Evolutionary conservation across 2,888 invertebrate species (phyloP).

Genomic region (Ganaspis brasiliensis): DNA sequence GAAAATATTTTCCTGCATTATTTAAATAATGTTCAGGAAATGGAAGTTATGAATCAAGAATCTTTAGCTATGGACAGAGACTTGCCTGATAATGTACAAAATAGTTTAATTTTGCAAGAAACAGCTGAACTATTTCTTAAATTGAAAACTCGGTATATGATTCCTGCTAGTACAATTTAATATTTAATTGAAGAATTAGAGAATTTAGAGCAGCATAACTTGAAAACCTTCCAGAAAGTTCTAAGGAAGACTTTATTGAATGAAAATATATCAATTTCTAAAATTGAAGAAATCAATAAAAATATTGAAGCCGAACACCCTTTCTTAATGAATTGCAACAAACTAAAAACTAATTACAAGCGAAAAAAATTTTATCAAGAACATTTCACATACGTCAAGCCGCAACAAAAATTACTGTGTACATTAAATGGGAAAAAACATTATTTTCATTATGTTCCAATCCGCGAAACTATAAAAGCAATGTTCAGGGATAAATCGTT

Average conservation of each 20-base stretch:
- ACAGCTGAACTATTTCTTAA: conserved; percentile 15
- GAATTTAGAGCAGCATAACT: not conserved
- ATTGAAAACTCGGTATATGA: not conserved
- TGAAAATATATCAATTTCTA: not conserved
- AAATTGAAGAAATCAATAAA: conserved; percentile 8
- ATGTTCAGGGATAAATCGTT: conserved; percentile 18
- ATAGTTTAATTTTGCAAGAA: not conserved
- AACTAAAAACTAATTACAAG: not conserved
- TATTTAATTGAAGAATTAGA: conserved; percentile 16
- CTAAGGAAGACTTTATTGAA: not conserved
- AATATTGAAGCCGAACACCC: not conserved
- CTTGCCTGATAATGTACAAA: not conserved
- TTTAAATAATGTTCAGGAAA: not conserved
- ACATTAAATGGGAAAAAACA: not conserved
- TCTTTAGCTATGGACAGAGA: not conserved
- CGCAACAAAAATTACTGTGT: not conserved
- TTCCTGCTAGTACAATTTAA: conserved; percentile 28
- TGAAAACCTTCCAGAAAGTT: not conserved
- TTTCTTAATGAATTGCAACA: not conserved
- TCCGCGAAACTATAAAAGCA: too few relatives aligned
- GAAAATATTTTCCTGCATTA: not conserved
- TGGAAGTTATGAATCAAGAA: not conserved
- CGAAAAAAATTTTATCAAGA: conserved; percentile 5
- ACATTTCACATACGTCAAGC: too few relatives aligned
- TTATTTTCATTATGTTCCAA: too few relatives aligned